phyloP scores from a whole-genome alignment of 2,797 vertebrate species.

The Microctenopoma steveboyesi region DNA sequence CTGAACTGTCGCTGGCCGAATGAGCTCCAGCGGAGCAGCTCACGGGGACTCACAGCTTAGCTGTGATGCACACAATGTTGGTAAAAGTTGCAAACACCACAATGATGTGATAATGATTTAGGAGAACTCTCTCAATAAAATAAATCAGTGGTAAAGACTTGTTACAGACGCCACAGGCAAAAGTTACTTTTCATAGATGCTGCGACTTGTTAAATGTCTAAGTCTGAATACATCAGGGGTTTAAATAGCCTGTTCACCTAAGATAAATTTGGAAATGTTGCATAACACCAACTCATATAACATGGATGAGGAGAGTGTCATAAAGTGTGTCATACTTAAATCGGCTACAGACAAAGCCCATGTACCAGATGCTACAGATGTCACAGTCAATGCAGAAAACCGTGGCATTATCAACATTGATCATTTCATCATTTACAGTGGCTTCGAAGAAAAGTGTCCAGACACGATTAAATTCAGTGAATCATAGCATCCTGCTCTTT shows the following conservation, averaged over 20 bases:
- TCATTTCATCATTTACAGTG: background rate
- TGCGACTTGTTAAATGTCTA: no score
- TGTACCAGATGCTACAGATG: no score
- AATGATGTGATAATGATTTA: background rate
- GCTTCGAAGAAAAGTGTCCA: background rate
- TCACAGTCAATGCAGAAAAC: background rate
- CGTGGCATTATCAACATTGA: background rate
- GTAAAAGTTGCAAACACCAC: background rate
- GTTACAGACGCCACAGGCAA: background rate
- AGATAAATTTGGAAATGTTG: background rate
- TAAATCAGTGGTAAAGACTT: no score
- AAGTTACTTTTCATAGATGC: background rate
- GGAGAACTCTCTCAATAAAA: no score
- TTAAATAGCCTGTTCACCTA: no score
- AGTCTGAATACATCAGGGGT: no score
- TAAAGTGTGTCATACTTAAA: background rate
- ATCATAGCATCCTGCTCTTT: conserved; percentile 3
- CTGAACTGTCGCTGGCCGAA: background rate
- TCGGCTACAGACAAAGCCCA: background rate
- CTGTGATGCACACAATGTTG: background rate
- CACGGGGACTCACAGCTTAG: conserved; percentile 2
- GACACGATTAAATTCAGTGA: conserved; percentile 5
- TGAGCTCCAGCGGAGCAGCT: background rate
- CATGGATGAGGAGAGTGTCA: no score
- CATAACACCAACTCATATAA: background rate